These are phyloP conservation scores for Pyrrhopygopsis socrates DNA, from an alignment of 2,888 invertebrate genomes.

Conservation along the genomic window DNA sequence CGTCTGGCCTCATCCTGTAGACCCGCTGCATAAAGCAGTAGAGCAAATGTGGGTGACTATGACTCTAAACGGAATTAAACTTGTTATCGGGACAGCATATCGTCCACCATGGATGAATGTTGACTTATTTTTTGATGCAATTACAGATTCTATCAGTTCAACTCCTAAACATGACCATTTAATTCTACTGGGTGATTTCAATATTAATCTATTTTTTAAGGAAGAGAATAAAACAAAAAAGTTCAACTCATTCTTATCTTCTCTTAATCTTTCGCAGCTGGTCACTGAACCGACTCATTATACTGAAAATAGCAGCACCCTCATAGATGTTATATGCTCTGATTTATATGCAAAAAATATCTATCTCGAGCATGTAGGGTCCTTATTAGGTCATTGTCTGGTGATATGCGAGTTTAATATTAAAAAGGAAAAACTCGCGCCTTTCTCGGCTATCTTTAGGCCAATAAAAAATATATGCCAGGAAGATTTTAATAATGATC, in stretches of 20 bases:
- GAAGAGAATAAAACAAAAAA: constrained; percentile 13
- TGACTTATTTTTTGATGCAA: background rate
- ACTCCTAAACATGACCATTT: background rate
- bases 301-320: background rate
- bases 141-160: background rate
- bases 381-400: constrained; percentile 17
- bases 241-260: constrained; percentile 7
- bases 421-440: constrained; percentile 1
- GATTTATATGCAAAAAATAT: background rate
- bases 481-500: constrained; percentile 7
- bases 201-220: background rate
- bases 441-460: background rate
- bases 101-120: constrained; percentile 18
- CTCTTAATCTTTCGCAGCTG: constrained; percentile 12
- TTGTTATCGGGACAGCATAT: constrained; percentile 75
- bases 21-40: background rate
- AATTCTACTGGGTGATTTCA: background rate
- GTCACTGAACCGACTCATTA: constrained; percentile 18
- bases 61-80: constrained; percentile 4
- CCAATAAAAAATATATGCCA: constrained; percentile 12
- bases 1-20: background rate
- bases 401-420: constrained; percentile 24
- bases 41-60: constrained; percentile 37
- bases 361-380: constrained; percentile 5
- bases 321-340: constrained; percentile 43